Evolutionary conservation across 2,888 invertebrate species (phyloP).

Genomic region (Drosophila engyochracea): DNA sequence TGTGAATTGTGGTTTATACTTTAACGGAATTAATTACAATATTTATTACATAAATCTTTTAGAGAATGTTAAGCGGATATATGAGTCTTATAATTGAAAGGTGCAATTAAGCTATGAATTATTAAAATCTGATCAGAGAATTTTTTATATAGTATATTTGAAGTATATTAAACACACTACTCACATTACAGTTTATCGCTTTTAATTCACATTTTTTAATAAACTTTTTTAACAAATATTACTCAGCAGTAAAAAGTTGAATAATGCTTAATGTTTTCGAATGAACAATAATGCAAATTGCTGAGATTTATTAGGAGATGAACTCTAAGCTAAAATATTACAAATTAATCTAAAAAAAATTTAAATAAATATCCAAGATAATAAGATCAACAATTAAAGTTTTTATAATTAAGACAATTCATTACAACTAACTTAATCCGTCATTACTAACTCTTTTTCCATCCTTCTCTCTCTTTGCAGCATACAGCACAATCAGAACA

Average conservation of each 20-base stretch:
- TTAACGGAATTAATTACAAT: neutral
- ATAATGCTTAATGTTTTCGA: neutral
- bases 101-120: neutral
- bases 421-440: neutral
- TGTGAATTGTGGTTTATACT: neutral
- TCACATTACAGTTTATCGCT: neutral
- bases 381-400: neutral
- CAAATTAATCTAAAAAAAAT: neutral
- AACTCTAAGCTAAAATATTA: neutral
- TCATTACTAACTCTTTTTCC: neutral
- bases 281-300: neutral
- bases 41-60: neutral
- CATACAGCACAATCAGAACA: constrained; percentile 85
- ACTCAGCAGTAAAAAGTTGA: neutral
- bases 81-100: neutral
- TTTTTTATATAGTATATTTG: neutral
- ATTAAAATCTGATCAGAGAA: neutral
- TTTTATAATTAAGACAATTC: neutral
- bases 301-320: neutral
- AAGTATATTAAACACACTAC: neutral
- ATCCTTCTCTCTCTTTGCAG: constrained; percentile 55
- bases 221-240: neutral
- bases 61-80: neutral
- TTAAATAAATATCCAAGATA: neutral
- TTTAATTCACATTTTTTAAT: neutral